phyloP scores from a whole-genome alignment of 2,888 invertebrate genomes.

The Drosophila rubida region DNA sequence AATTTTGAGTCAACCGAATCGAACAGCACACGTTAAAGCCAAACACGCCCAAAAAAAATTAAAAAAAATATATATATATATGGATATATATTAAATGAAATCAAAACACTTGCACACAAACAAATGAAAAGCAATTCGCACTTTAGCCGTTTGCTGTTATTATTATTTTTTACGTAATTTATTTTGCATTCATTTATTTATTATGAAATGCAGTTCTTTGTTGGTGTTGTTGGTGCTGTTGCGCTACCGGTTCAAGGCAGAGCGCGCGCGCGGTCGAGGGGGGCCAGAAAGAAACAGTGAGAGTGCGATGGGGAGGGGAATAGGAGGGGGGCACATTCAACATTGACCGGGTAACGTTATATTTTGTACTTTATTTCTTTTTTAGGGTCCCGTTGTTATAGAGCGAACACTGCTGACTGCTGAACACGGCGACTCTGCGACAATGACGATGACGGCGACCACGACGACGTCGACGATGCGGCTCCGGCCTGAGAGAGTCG shows the following conservation, averaged over 20 bases:
- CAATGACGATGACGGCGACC: constrained; percentile 18
- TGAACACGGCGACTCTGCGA: constrained; percentile 37
- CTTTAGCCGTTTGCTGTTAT: constrained; percentile 11
- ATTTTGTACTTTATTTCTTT: constrained; percentile 7
- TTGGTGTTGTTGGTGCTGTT: neutral
- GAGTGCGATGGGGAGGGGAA: neutral
- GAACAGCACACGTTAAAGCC: constrained; percentile 48
- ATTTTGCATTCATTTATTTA: constrained; percentile 27
- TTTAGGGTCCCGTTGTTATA: constrained; percentile 50
- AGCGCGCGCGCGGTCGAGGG: neutral
- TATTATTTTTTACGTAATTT: constrained; percentile 46
- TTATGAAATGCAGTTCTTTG: constrained; percentile 43
- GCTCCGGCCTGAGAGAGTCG: constrained; percentile 30
- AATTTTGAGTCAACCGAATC: constrained; percentile 59
- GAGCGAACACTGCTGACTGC: constrained; percentile 58
- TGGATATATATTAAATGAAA: constrained; percentile 3
- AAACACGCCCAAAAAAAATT: constrained; percentile 29
- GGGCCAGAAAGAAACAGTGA: too few relatives aligned
- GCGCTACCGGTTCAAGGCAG: neutral
- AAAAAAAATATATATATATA: neutral
- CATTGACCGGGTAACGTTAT: constrained; percentile 29
- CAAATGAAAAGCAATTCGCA: constrained; percentile 25
- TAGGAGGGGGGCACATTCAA: constrained; percentile 1
- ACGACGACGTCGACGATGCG: constrained; percentile 20
- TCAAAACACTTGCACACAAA: constrained; percentile 5